Base-by-base conservation (phyloP, 2,888 invertebrate species). In the Philaethria dido region DNA sequence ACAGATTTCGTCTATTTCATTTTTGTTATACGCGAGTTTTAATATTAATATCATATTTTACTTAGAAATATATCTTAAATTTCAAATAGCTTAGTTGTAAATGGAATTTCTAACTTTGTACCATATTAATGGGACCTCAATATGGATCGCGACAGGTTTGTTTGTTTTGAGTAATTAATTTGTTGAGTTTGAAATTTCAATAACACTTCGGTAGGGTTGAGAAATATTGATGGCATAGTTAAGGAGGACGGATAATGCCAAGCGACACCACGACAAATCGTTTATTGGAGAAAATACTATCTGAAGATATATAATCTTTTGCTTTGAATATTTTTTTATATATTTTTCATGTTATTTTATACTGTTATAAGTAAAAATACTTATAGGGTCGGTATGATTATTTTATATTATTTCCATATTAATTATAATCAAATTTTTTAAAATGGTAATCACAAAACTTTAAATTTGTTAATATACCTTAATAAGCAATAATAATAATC, bases 201-300 rank as follows among this genome's bases (percentile, higher is more conserved):
- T 39, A 65, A 62, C 39, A 62, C 50, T 59, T 65, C 29, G 20
- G 39, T 29, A 50, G 42, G 39, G 22, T 64, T 22, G 39, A 63
- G 29, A 66, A 69, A 64, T 69, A 69, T 64, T 65, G 59, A 62
- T 62, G 59, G 29, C 36, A 62, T 36, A 62, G 62, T 60, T 65
- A 62, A 65, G 36, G 62, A 33, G 64, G 44, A 62, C 39, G 36
- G 45, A 42, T 62, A 25, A 33, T 45, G 52, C 44, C 36, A 39
- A 36, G 39, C 63, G 59, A 59, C 62, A 63, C 50, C 44, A 57
- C 44, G 59, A 63, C 44, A 44, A 62, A 57, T 39, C n/a, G 57
- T 25, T 57, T 42, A 57, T 48, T 55, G 25, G 20, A 48, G 22
- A 50, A 50, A 50, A 25, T 29, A 29, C 3, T 29, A 29, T 29